Conservation (phyloP, 2,888 invertebrate genomes). For the Entomobrya proxima region DNA sequence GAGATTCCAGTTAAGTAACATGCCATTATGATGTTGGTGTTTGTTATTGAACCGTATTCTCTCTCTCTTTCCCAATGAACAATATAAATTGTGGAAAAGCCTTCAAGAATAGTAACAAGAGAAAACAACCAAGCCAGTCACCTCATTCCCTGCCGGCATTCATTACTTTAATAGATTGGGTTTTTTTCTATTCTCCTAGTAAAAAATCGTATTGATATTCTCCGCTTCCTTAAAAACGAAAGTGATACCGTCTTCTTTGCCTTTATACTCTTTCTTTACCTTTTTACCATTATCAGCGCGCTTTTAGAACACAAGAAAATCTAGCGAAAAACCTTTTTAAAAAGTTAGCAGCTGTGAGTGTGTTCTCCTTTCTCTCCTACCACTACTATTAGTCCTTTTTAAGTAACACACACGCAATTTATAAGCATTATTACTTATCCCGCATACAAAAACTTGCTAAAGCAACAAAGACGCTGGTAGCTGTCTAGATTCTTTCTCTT, state of each 20-base stretch:
- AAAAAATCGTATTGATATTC: constrained; percentile 48
- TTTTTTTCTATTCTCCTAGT: constrained; percentile 55
- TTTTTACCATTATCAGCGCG: background rate
- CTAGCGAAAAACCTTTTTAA: constrained; percentile 22
- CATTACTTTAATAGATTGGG: constrained; percentile 66
- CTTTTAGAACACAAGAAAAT: constrained; percentile 28
- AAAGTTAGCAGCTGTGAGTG: constrained; percentile 47
- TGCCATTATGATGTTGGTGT: constrained; percentile 14
- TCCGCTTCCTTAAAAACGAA: constrained; percentile 9
- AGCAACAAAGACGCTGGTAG: background rate
- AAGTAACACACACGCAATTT: constrained; percentile 59
- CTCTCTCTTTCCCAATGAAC: constrained; percentile 40
- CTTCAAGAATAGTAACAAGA: background rate
- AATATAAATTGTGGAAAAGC: constrained; percentile 47
- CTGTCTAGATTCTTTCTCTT: background rate
- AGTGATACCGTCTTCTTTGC: constrained; percentile 19
- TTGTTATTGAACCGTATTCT: constrained; percentile 15
- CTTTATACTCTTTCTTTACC: background rate
- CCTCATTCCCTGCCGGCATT: constrained; percentile 62
- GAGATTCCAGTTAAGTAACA: constrained; percentile 8
- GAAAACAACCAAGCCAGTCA: constrained; percentile 46
- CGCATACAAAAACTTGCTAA: background rate
- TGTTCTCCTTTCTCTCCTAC: constrained; percentile 11
- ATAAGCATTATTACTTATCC: constrained; percentile 51
- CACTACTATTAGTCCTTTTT: constrained; percentile 57